Evolutionary conservation across 37 sponge, comb jelly and placozoan genomes (phyloP).

Genomic region (Geodia barretti): DNA sequence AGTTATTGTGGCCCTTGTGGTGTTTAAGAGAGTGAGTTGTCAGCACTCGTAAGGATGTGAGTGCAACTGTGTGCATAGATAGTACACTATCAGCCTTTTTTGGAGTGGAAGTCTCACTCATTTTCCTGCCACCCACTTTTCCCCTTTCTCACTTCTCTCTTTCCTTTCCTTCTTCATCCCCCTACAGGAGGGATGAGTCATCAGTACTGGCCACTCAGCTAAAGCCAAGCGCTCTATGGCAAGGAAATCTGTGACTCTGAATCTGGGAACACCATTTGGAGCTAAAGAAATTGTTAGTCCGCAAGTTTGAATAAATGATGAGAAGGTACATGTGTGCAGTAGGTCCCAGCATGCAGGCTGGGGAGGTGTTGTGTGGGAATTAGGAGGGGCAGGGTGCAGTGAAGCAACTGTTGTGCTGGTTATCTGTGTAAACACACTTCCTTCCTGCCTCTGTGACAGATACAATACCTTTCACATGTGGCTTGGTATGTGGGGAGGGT

Average conservation of each 20-base stretch:
- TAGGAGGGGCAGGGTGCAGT: background rate
- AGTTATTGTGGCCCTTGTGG: background rate
- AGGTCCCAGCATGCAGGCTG: too few species aligned
- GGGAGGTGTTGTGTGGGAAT: background rate
- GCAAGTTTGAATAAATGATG: slow-evolving; percentile 51
- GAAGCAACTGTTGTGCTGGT: too few species aligned
- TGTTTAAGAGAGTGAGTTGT: too few species aligned
- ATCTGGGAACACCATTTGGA: background rate
- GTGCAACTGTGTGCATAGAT: background rate
- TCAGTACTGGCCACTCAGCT: slow-evolving; percentile 47
- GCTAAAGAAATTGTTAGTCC: background rate
- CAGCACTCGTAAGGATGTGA: too few species aligned
- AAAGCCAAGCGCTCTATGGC: slow-evolving; percentile 1
- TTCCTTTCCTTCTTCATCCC: background rate
- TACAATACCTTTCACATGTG: too few species aligned
- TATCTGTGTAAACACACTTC: too few species aligned
- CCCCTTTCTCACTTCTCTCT: background rate
- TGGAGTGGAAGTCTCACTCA: background rate
- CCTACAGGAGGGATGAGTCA: slow-evolving; percentile 24
- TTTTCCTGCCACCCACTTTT: background rate
- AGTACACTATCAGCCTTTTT: background rate
- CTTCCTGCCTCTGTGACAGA: too few species aligned
- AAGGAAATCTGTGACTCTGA: slow-evolving; percentile 34
- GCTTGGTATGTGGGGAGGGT: too few species aligned
- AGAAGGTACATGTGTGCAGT: slow-evolving; percentile 40